phyloP scores from a whole-genome alignment of 2,797 vertebrate genomes.

The Urosaurus nigricauda region DNA sequence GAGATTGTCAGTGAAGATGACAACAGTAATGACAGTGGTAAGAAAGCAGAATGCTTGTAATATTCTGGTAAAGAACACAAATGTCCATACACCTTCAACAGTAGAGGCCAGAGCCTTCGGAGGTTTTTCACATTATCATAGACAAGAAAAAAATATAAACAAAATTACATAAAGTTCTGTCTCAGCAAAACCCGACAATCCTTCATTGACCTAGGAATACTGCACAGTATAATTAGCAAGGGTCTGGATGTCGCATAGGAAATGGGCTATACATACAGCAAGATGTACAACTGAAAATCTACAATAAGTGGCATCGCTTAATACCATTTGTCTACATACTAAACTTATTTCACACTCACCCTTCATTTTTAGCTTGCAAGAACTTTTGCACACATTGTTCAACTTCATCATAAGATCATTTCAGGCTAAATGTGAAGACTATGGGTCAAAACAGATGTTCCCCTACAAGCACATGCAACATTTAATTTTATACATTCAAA shows the following conservation, averaged over 20 bases:
- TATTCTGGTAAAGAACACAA: constrained; percentile 33
- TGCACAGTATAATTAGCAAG: constrained; percentile 21
- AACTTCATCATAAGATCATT: background rate
- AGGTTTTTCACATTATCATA: background rate
- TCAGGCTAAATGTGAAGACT: constrained; percentile 41
- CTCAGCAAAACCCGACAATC: constrained; percentile 32
- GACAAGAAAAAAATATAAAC: background rate
- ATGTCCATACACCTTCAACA: constrained; percentile 19
- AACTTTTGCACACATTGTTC: constrained; percentile 20
- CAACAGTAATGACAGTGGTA: constrained; percentile 35
- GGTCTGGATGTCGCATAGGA: background rate
- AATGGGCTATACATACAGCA: constrained; percentile 43
- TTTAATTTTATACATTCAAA: background rate
- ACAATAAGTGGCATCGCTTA: constrained; percentile 14
- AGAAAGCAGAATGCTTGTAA: constrained; percentile 51
- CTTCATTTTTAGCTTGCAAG: background rate
- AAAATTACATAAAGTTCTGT: constrained; percentile 1
- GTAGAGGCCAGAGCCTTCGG: background rate
- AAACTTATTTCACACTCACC: background rate
- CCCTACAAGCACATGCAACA: background rate
- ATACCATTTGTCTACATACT: background rate
- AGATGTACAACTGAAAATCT: constrained; percentile 10
- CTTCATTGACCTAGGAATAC: background rate
- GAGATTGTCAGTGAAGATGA: constrained; percentile 53
- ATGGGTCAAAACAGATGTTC: constrained; percentile 2